phyloP scores from a whole-genome alignment of 2,797 vertebrate genomes.

The Gallirallus australis region DNA sequence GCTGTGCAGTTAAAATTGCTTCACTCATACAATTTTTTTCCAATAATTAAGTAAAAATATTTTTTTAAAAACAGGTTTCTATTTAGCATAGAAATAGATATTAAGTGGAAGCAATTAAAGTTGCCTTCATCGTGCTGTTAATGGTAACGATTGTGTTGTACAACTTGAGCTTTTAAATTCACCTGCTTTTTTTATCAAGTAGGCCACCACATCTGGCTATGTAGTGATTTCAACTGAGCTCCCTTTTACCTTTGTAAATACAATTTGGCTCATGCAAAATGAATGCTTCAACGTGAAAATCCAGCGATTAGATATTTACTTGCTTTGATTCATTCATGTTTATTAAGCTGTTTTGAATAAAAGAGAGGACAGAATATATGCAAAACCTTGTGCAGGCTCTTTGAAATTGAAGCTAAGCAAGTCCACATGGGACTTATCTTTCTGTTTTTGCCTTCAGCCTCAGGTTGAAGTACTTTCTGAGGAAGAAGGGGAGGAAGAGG shows the following conservation, averaged over 20 bases:
- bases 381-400: neutral
- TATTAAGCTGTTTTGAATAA: neutral
- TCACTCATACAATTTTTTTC: neutral
- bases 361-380: neutral
- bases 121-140: neutral
- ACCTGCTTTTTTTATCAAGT: neutral
- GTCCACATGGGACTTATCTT: neutral
- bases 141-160: neutral
- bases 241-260: neutral
- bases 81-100: neutral
- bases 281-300: neutral
- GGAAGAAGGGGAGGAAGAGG: conserved; percentile 97
- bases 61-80: neutral
- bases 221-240: neutral
- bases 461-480: conserved; percentile 98
- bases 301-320: neutral
- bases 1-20: neutral
- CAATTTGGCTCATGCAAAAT: neutral
- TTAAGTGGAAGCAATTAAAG: neutral
- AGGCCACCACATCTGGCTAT: neutral
- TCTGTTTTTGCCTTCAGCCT: conserved; percentile 78
- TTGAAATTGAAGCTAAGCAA: neutral
- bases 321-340: neutral
- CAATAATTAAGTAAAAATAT: neutral
- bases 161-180: neutral